phyloP scores from a whole-genome alignment of 2,888 invertebrate species.

The Harpalus rubripes region DNA sequence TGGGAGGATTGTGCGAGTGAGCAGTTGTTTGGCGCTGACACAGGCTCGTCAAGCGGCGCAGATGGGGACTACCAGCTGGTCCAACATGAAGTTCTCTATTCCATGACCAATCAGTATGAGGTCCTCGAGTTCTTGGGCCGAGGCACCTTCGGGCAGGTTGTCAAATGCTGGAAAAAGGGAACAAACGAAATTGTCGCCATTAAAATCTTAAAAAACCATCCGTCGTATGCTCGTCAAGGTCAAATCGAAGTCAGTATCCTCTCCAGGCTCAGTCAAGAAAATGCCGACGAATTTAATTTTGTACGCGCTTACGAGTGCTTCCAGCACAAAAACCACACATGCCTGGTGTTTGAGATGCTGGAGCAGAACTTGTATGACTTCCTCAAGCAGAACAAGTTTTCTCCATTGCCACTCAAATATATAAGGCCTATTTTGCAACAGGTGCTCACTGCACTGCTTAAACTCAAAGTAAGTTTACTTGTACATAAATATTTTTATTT shows the following conservation, averaged over 20 bases:
- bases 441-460: conserved; percentile 92
- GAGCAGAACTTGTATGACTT: conserved; percentile 99
- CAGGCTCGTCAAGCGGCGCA: conserved; percentile 90
- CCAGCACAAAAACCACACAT: conserved; percentile 99
- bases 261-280: conserved; percentile 96
- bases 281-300: conserved; percentile 99
- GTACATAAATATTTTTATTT: too few relatives aligned
- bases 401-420: conserved; percentile 97
- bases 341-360: conserved; percentile 99
- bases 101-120: conserved; percentile 96
- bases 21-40: conserved; percentile 75
- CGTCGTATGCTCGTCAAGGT: conserved; percentile 98
- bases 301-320: conserved; percentile 99
- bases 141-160: conserved; percentile 99
- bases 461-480: conserved; percentile 85
- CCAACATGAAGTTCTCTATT: conserved; percentile 98
- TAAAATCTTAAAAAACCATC: conserved; percentile 99
- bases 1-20: conserved; percentile 70
- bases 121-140: conserved; percentile 99
- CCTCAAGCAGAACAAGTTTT: conserved; percentile 99
- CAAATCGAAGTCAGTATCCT: conserved; percentile 99
- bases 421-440: conserved; percentile 99
- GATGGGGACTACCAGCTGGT: conserved; percentile 99
- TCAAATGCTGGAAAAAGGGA: conserved; percentile 99
- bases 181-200: conserved; percentile 99